These are phyloP conservation scores for Oryzias sinensis DNA, from an alignment of 2,797 vertebrate species.

Conservation along the genomic window DNA sequence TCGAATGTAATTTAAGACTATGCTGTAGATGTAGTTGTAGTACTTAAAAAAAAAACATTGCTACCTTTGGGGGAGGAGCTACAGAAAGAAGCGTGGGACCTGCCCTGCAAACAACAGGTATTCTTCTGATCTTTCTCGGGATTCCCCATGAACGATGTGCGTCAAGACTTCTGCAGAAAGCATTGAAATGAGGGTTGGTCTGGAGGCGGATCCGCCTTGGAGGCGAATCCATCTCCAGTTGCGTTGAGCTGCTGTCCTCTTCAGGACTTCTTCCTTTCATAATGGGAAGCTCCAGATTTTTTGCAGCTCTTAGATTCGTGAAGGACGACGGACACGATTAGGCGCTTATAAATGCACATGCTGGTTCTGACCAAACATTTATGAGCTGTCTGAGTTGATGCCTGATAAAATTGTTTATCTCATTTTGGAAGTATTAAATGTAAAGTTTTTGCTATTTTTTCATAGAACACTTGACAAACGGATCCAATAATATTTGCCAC, in stretches of 20 bases:
- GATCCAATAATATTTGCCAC: no score
- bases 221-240: constrained; percentile 65
- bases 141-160: constrained; percentile 60
- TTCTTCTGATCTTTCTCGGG: constrained; percentile 62
- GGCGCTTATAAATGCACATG: no score
- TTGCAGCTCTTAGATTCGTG: no score
- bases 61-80: constrained; percentile 52
- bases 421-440: no score
- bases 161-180: constrained; percentile 54
- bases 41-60: not conserved
- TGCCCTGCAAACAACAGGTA: constrained; percentile 63
- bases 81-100: constrained; percentile 68
- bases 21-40: no score
- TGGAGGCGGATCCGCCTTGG: constrained; percentile 63
- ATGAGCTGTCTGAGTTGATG: no score
- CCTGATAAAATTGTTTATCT: no score
- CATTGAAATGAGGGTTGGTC: constrained; percentile 53
- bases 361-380: no score
- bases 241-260: constrained; percentile 50
- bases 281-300: not conserved
- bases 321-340: no score
- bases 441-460: no score
- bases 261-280: constrained; percentile 52
- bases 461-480: no score
- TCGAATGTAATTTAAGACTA: no score